A percentile compares a stretch with the other conserved stretches of the same genome.
phyloP scores from a whole-genome alignment of 1,140 invertebrate genomes.

The Gryllus bimaculatus region DNA sequence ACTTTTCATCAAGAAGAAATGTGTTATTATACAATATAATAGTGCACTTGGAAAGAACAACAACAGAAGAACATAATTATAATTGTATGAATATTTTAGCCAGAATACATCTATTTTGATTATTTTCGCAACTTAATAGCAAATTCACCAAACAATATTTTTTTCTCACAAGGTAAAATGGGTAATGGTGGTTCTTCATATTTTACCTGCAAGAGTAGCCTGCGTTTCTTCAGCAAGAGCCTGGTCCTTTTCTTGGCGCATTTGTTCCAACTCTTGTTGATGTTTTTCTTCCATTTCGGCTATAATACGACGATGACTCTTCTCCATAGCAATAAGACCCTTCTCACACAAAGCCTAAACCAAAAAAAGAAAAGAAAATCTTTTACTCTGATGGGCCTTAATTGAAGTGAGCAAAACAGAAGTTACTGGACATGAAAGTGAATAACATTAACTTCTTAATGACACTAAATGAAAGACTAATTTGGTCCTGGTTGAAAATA shows the following conservation, averaged over 20 bases:
- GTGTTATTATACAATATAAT: not conserved
- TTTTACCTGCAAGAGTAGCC: slow-evolving; percentile 39
- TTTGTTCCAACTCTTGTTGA: slow-evolving; percentile 58
- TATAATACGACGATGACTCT: slow-evolving; percentile 73
- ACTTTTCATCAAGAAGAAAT: not conserved
- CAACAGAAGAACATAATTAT: not conserved
- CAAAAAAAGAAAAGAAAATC: not conserved
- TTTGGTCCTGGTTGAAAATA: too few relatives aligned
- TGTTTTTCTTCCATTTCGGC: slow-evolving; percentile 78
- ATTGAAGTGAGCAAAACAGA: not conserved
- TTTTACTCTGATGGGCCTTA: not conserved
- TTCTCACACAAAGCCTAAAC: slow-evolving; percentile 68
- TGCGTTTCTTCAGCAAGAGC: slow-evolving; percentile 83
- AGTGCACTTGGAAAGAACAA: slow-evolving; percentile 30
- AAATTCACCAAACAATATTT: too few relatives aligned
- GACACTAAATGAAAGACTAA: not conserved
- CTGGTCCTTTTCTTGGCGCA: slow-evolving; percentile 75
- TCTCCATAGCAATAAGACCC: slow-evolving; percentile 76
- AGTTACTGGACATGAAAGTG: slow-evolving; percentile 2
- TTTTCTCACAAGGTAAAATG: too few relatives aligned
- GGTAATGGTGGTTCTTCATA: not conserved
- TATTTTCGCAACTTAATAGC: too few relatives aligned
- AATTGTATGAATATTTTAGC: slow-evolving; percentile 4
- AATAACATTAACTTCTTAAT: slow-evolving; percentile 8
- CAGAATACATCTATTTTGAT: too few relatives aligned